Evolutionary conservation across 1,140 invertebrate species (phyloP).

Genomic region (Lordiphosa collinella): DNA sequence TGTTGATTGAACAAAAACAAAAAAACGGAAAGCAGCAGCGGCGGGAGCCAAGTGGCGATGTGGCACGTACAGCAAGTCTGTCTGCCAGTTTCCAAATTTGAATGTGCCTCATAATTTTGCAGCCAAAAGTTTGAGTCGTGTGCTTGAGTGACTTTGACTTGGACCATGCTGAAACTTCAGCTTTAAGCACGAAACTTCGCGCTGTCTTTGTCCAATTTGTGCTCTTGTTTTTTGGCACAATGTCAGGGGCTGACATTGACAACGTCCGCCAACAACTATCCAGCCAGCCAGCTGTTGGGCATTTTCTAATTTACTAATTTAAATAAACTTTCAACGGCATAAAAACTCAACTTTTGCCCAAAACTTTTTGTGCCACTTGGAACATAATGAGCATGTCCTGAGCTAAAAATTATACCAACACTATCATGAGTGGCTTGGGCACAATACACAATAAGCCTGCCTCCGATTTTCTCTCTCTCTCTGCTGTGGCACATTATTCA

Average conservation of each 20-base stretch:
- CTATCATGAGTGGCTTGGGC: slow-evolving; percentile 38
- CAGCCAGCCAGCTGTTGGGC: slow-evolving; percentile 33
- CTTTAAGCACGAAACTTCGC: slow-evolving; percentile 24
- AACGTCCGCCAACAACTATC: slow-evolving; percentile 57
- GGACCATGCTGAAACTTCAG: slow-evolving; percentile 49
- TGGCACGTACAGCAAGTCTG: slow-evolving; percentile 40
- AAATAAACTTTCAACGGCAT: slow-evolving; percentile 61
- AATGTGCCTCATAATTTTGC: slow-evolving; percentile 62
- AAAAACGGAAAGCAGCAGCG: slow-evolving; percentile 17
- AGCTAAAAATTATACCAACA: slow-evolving; percentile 51
- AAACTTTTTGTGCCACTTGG: slow-evolving; percentile 36
- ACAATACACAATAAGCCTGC: slow-evolving; percentile 16
- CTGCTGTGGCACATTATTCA: slow-evolving; percentile 32
- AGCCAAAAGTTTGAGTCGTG: slow-evolving; percentile 44
- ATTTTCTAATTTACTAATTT: slow-evolving; percentile 72
- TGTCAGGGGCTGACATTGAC: slow-evolving; percentile 57
- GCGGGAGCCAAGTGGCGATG: slow-evolving; percentile 27
- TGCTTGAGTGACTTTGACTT: slow-evolving; percentile 66
- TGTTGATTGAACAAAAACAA: slow-evolving; percentile 75
- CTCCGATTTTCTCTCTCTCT: slow-evolving; percentile 13
- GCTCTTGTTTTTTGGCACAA: slow-evolving; percentile 60
- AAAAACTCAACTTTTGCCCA: slow-evolving; percentile 25
- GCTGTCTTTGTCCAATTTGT: slow-evolving; percentile 67
- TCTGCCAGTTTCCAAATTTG: slow-evolving; percentile 24
- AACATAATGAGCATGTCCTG: slow-evolving; percentile 68